These are phyloP conservation scores for Ctenomys sociabilis DNA, from an alignment of 2,113 vertebrate species.

Conservation along the genomic window DNA sequence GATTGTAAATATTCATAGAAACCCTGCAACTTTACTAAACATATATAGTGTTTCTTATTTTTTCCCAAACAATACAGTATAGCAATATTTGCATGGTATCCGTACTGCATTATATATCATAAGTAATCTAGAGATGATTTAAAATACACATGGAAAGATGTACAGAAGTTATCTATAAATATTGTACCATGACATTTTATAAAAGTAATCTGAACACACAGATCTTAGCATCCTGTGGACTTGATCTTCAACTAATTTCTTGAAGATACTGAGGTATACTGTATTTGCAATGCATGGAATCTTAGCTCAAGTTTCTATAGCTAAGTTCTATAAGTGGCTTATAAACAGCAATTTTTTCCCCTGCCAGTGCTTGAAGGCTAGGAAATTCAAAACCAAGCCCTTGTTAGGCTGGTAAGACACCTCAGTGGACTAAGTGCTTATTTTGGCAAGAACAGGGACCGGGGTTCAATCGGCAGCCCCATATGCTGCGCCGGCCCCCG, in stretches of 20 bases:
- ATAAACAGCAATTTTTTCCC: background rate
- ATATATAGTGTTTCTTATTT: background rate
- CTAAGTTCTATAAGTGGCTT: background rate
- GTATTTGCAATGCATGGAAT: background rate
- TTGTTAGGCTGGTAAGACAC: too few species aligned
- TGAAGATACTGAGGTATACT: background rate
- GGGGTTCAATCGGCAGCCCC: too few species aligned
- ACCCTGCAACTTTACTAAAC: background rate
- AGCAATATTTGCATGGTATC: background rate
- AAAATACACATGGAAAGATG: background rate
- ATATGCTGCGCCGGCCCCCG: too few species aligned
- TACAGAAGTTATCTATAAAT: background rate
- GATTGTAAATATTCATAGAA: background rate
- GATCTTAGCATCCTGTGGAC: background rate
- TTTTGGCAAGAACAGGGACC: too few species aligned
- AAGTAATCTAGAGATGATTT: background rate
- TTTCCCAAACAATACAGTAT: background rate
- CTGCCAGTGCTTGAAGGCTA: background rate
- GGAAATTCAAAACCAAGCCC: background rate
- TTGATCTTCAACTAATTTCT: background rate
- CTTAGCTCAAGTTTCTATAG: background rate
- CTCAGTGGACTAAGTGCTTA: too few species aligned
- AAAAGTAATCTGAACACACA: background rate
- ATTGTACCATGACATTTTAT: background rate
- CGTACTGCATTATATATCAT: background rate